Evolutionary conservation across 2,113 vertebrate genomes (phyloP), one percentile per base, ranked within the genome.

Genomic region (Ictalurus furcatus): DNA sequence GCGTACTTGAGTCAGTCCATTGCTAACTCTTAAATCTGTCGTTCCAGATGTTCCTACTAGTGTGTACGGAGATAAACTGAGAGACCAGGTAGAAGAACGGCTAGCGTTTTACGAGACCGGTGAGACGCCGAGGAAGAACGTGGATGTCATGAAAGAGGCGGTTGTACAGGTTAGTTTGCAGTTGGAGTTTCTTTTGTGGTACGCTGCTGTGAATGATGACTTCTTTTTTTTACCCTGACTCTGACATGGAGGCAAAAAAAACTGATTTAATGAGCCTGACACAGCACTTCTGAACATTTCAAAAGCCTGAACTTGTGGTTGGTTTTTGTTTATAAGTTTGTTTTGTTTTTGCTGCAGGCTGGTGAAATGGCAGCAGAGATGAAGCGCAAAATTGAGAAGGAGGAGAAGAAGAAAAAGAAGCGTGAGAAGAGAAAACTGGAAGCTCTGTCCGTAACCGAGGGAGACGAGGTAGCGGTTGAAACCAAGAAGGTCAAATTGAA

Each of bases 231-330:
- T 87, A 37, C 1, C 89, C 97, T 96, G 97, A 98, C 94, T 92
- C 19, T 8, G 28, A 2, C 0, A 0, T 92, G 98, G 96, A 96
- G 97, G 98, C 94, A 14, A 92, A 76, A 76, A 48, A 95, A 95
- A 95, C 97, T 99, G 98, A 98, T 99, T 99, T 99, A 99, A 99
- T 99, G 98, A 99, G 98, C 93, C 98, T 99, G 98, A 99, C 94
- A 28, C 94, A 92, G 94, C 91, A 30, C 14, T 40, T 48, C 44
- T 6, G 6, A 28, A 12, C 8, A 12, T 9, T 56, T 21, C 25
- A 37, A 30, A 52, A 0, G 0, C 0, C 1, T n/a, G 2, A 5
- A 12, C 3, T 59, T 69, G 44, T 5, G 6, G 3, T 14, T 5
- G 25, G 2, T 3, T 19, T 25, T 59, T 1, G 0, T 34, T 71